Percentiles rank a stretch among this genome's conserved stretches.
These are phyloP conservation scores for Acleris emargana DNA, from an alignment of 2,888 invertebrate genomes.

Conservation along the genomic window DNA sequence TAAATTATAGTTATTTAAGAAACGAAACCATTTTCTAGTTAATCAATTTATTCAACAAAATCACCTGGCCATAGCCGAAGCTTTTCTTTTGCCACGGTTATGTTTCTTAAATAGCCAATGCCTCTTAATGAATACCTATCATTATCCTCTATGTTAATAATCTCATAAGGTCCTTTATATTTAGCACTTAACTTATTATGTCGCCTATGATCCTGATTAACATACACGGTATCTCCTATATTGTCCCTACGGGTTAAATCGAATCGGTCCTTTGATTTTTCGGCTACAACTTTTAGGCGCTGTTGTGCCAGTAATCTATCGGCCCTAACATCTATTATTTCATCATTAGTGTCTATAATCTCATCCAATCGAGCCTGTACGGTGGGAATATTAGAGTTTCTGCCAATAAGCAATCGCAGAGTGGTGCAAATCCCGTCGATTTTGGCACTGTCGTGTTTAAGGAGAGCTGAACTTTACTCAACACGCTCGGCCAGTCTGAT, in stretches of 20 bases:
- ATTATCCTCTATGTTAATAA: constrained; percentile 3
- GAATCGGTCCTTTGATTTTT: constrained; percentile 12
- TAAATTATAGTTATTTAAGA: neutral
- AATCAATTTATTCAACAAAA: constrained; percentile 3
- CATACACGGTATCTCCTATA: constrained; percentile 18
- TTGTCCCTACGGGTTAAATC: constrained; percentile 13
- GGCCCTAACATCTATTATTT: constrained; percentile 4
- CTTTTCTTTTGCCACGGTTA: constrained; percentile 27
- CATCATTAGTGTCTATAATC: neutral
- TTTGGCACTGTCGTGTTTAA: constrained; percentile 9
- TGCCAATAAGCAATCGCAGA: constrained; percentile 4
- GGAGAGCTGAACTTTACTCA: constrained; percentile 11
- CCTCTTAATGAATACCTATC: constrained; percentile 25
- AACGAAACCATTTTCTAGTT: neutral
- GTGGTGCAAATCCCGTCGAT: constrained; percentile 11
- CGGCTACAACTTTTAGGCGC: constrained; percentile 2
- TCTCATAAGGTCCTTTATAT: constrained; percentile 30
- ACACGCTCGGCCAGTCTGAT: constrained; percentile 17
- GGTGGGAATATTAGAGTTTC: constrained; percentile 4
- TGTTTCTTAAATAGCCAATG: constrained; percentile 13
- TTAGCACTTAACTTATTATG: constrained; percentile 25
- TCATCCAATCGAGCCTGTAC: constrained; percentile 8
- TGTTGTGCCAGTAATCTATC: constrained; percentile 6
- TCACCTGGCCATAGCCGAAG: constrained; percentile 26
- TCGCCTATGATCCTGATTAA: constrained; percentile 24